These are phyloP conservation scores for Nicator chloris DNA, from an alignment of 2,113 vertebrate species.

Conservation along the genomic window DNA sequence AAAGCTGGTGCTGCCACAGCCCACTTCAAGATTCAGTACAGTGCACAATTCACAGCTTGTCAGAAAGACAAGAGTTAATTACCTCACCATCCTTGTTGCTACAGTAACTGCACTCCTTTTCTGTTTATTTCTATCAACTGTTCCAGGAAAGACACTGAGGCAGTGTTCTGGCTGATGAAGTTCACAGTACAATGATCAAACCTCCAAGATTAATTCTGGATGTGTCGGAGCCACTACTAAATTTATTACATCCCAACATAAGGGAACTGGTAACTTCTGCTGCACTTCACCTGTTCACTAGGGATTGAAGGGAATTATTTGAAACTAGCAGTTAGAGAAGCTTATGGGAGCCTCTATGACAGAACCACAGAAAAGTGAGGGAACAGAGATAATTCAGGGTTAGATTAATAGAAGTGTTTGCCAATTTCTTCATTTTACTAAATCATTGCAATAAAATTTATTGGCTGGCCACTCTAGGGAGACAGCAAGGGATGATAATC, in stretches of 20 bases:
- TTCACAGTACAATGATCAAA: conserved; percentile 1
- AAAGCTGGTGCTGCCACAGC: not conserved
- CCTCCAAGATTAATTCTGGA: not conserved
- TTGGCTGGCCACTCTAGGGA: not conserved
- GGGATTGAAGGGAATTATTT: not conserved
- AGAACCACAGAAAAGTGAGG: not conserved
- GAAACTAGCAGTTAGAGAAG: not conserved
- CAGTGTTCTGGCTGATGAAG: not conserved
- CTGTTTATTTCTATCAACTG: conserved; percentile 27
- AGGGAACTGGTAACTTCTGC: not conserved
- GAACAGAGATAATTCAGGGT: not conserved
- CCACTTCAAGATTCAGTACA: not conserved
- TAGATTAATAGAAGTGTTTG: not conserved
- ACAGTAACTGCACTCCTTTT: conserved; percentile 27
- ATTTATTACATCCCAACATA: not conserved
- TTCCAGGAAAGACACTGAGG: not conserved
- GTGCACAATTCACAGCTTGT: not conserved
- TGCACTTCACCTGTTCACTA: not conserved
- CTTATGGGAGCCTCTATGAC: not conserved
- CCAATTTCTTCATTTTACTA: not conserved
- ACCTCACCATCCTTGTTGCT: conserved; percentile 22
- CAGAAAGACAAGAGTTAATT: not conserved
- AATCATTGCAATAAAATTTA: not conserved
- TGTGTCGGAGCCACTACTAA: not conserved
- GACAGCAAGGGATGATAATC: not conserved